phyloP scores from a whole-genome alignment of 2,797 vertebrate species.

The Cheirogaleus major region DNA sequence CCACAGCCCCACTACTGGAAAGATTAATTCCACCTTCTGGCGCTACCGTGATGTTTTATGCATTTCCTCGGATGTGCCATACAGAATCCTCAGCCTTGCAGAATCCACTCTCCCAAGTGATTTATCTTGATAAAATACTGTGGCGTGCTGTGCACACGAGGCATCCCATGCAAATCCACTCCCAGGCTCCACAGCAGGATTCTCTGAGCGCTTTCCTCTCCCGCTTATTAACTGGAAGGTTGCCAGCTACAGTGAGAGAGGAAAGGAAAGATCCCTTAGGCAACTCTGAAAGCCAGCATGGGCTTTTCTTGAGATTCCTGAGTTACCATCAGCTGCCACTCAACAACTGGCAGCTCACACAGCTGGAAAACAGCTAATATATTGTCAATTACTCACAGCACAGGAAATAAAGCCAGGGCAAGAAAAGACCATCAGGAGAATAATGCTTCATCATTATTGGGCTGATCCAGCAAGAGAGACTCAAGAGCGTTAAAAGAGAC shows the following conservation, averaged over 20 bases:
- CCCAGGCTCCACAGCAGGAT: not conserved
- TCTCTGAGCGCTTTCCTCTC: not conserved
- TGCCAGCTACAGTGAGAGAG: not conserved
- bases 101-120: not conserved
- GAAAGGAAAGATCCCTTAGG: not conserved
- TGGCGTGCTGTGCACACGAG: not conserved
- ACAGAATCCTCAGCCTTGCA: not conserved
- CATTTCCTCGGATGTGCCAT: not conserved
- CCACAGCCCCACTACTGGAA: not conserved
- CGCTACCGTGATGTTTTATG: not conserved
- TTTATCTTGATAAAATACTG: not conserved
- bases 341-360: not conserved
- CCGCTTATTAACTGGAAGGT: not conserved
- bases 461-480: not conserved
- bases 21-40: not conserved
- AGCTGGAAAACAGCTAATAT: not conserved
- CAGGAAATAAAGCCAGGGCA: not conserved
- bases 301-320: not conserved
- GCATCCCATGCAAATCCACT: not conserved
- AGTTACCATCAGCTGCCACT: not conserved
- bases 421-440: not conserved
- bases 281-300: not conserved
- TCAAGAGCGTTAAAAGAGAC: not conserved
- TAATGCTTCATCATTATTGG: accelerated
- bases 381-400: not conserved